phyloP scores from a whole-genome alignment of 2,888 invertebrate species.

The Hyppa rectilinea region DNA sequence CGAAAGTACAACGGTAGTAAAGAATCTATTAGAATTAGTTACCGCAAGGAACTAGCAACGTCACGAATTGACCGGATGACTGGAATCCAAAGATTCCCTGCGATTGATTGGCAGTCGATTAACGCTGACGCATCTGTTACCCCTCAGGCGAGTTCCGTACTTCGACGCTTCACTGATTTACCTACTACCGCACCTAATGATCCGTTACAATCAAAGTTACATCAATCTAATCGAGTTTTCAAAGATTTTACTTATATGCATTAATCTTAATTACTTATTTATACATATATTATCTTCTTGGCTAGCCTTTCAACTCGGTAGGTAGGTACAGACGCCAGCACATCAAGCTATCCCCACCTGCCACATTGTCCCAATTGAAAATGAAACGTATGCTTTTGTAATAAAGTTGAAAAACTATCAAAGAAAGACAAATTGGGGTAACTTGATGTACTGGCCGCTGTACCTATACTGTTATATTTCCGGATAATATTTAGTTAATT shows the following conservation, averaged over 20 bases:
- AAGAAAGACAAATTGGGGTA: no score
- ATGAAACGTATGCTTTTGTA: no score
- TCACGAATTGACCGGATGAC: conserved; percentile 17
- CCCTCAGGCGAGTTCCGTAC: conserved; percentile 6
- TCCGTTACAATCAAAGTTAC: conserved; percentile 24
- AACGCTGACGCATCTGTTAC: conserved; percentile 28
- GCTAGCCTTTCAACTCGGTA: neutral
- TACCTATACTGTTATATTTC: no score
- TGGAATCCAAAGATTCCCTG: conserved; percentile 42
- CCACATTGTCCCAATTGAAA: no score
- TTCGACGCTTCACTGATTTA: conserved; percentile 14
- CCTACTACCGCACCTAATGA: no score
- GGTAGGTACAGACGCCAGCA: no score
- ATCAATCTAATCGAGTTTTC: conserved; percentile 20
- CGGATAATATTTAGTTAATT: no score
- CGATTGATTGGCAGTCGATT: conserved; percentile 53
- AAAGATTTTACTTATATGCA: neutral
- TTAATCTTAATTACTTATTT: neutral
- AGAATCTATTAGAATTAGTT: conserved; percentile 29
- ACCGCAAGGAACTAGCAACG: neutral
- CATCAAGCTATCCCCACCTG: no score
- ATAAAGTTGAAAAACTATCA: no score
- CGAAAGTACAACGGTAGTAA: neutral
- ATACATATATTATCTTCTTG: neutral
- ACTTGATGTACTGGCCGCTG: no score